Conservation (phyloP, 2,113 vertebrate genomes). For the Ranitomeya variabilis region DNA sequence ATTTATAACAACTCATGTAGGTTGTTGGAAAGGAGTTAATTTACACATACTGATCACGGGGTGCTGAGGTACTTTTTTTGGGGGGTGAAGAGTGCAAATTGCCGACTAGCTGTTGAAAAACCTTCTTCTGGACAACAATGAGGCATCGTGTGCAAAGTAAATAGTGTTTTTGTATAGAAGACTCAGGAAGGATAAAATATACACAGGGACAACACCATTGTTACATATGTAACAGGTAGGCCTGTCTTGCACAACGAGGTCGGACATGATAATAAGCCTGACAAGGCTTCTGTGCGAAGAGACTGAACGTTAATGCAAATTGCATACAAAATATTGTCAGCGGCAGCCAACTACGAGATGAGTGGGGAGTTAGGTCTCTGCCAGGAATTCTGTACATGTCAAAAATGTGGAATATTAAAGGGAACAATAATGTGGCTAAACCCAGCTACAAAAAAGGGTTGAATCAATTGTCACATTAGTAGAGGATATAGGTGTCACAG, state of each 20-base stretch:
- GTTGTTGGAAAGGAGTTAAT: no score
- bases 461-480: neutral
- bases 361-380: conserved; percentile 37
- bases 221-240: neutral
- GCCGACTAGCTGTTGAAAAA: neutral
- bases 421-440: no score
- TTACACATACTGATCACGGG: no score
- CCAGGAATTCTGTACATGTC: conserved; percentile 47
- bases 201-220: neutral
- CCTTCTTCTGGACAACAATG: neutral
- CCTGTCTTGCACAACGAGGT: neutral
- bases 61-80: no score
- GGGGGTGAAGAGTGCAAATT: neutral
- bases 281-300: conserved; percentile 2
- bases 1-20: no score
- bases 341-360: conserved; percentile 11
- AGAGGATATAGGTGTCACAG: neutral
- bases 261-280: neutral
- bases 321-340: conserved; percentile 10
- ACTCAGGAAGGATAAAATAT: neutral
- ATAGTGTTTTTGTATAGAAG: neutral
- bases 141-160: neutral
- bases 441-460: neutral
- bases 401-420: neutral
- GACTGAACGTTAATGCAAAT: conserved; percentile 22